phyloP scores from a whole-genome alignment of 2,888 invertebrate species.

The Coelinius sp. region DNA sequence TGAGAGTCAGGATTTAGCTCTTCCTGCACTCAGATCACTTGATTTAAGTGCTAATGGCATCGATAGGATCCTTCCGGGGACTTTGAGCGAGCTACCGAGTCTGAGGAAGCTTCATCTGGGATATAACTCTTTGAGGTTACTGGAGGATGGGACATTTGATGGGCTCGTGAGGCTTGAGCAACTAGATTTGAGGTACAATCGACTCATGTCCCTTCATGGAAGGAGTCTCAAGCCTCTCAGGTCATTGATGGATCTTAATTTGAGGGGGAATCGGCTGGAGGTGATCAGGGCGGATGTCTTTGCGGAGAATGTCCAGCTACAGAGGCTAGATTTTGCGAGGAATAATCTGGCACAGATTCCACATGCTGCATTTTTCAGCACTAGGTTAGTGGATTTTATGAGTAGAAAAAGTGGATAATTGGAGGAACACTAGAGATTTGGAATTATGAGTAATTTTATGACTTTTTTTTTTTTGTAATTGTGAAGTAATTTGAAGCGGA shows the following conservation, averaged over 20 bases:
- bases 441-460: neutral
- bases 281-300: constrained; percentile 80
- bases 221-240: constrained; percentile 77
- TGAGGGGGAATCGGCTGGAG: constrained; percentile 84
- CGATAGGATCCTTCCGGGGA: constrained; percentile 78
- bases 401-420: neutral
- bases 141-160: constrained; percentile 80
- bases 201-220: constrained; percentile 78
- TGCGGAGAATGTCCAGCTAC: constrained; percentile 77
- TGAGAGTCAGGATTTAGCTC: constrained; percentile 79
- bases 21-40: constrained; percentile 81
- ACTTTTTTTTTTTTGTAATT: neutral
- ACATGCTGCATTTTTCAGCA: constrained; percentile 75
- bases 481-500: too few species aligned
- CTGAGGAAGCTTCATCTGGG: constrained; percentile 80
- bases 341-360: constrained; percentile 82
- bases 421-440: too few species aligned
- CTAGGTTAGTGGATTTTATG: constrained; percentile 60
- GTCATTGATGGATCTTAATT: constrained; percentile 79
- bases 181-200: constrained; percentile 83
- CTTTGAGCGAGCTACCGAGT: constrained; percentile 78
- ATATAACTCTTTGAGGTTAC: constrained; percentile 79
- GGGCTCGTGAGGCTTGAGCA: constrained; percentile 81
- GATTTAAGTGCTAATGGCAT: constrained; percentile 84
- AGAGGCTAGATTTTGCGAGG: constrained; percentile 81